Conservation (phyloP, 2,113 vertebrate species). For the Notarius lentiginosus region DNA sequence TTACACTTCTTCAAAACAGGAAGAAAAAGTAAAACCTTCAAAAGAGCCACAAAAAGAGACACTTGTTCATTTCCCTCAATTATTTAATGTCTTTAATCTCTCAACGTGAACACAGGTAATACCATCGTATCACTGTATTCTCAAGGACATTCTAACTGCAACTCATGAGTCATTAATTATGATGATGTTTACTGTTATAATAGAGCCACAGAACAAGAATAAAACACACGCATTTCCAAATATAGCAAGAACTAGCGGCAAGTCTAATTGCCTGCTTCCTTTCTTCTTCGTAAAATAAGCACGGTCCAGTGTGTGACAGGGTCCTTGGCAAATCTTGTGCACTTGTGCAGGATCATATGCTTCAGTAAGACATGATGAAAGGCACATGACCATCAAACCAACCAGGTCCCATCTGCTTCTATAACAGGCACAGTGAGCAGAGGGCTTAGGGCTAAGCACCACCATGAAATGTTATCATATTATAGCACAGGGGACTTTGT, state of each 20-base stretch:
- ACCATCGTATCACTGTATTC: neutral
- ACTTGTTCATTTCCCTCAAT: neutral
- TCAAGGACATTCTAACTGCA: neutral
- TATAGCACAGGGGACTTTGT: neutral
- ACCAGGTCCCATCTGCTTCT: neutral
- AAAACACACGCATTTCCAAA: neutral
- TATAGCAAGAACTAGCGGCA: neutral
- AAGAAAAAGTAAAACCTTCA: neutral
- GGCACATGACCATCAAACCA: slow-evolving; percentile 20
- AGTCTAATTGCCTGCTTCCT: neutral
- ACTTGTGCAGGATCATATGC: slow-evolving; percentile 14
- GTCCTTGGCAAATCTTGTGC: neutral
- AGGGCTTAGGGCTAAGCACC: neutral
- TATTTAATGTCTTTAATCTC: neutral
- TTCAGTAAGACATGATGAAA: slow-evolving; percentile 24
- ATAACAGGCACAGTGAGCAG: neutral
- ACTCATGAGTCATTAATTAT: neutral
- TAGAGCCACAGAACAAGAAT: neutral
- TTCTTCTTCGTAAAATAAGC: neutral
- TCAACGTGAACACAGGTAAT: neutral
- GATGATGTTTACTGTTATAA: neutral
- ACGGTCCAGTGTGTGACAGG: neutral
- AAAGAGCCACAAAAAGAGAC: slow-evolving; percentile 4
- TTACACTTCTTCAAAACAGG: neutral
- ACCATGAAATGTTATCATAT: neutral